Evolutionary conservation across 2,888 invertebrate species (phyloP), one percentile per base, ranked within the genome.

Genomic region (Xestia sexstrigata): DNA sequence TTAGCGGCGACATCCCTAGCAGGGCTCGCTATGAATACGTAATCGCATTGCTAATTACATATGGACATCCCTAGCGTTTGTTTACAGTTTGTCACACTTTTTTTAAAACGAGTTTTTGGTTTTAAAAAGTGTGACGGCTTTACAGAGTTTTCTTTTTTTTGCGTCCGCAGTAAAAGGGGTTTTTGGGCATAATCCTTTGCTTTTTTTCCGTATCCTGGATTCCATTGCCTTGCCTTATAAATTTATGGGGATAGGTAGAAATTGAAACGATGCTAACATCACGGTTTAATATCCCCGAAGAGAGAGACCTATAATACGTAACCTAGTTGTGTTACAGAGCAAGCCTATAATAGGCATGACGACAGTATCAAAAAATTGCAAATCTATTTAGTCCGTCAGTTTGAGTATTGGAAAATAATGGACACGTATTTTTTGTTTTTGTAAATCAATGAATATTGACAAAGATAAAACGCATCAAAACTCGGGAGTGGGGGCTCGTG

Each of bases 1-100:
- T 82, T 71, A 35, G 85, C 85, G 74, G 72, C 26, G 62, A 78
- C 77, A 71, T 71, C 82, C 76, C 62, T 81, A 42, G 67, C 62
- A 70, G 15, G 35, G 52, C 15, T 7, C 13, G 71, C 71, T 52
- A 82, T 85, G 83, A 82, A 85, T 83, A 85, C 74, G 62, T 85
- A 74, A 83, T 78, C 23, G 20, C 23, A 26, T 39, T 30, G 35
- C 72, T 83, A 78, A 85, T 82, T 81, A 82, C 68, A 26, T 42
- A 35, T 13, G 63, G 83, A 62, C 70, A 67, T 66, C 76, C 39
- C 55, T 70, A 60, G 55, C 17, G 23, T 49, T 81, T 65, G 77
- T 81, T 55, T 63, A 35, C 26, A 39, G 52, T 65, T 60, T 52
- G 47, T 70, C 17, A 30, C n/a, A 9, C 7, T 47, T 79, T 79